phyloP scores from a whole-genome alignment of 2,888 invertebrate species.

The Mimachlamys varia region DNA sequence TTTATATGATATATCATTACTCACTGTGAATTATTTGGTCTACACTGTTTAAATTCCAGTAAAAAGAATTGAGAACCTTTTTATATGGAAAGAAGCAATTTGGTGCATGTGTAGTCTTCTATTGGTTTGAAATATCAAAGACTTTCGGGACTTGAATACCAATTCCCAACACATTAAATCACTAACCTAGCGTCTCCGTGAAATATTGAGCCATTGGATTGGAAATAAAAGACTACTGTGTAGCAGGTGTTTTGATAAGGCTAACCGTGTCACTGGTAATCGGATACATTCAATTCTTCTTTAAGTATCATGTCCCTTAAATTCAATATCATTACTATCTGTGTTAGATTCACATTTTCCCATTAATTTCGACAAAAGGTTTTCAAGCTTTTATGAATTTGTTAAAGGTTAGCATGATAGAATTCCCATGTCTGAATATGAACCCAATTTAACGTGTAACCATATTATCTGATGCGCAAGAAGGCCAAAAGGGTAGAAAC shows the following conservation, averaged over 20 bases:
- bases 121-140: not conserved
- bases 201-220: not conserved
- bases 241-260: not conserved
- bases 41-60: too few relatives aligned
- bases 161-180: not conserved
- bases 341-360: not conserved
- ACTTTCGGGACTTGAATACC: not conserved
- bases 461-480: too few relatives aligned
- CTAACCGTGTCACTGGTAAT: not conserved
- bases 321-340: not conserved
- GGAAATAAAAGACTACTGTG: not conserved
- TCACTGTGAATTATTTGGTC: too few relatives aligned
- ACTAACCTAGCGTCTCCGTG: not conserved
- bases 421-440: not conserved
- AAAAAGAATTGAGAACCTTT: too few relatives aligned
- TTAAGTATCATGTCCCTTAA: not conserved
- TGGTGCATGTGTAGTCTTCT: not conserved
- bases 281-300: not conserved
- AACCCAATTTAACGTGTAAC: not conserved
- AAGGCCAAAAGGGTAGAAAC: too few relatives aligned
- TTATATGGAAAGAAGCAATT: too few relatives aligned
- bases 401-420: not conserved
- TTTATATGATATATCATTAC: too few relatives aligned
- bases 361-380: not conserved
- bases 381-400: not conserved